Evolutionary conservation across 2,888 invertebrate genomes (phyloP).

Genomic region (Rambutsinella grinnellia): DNA sequence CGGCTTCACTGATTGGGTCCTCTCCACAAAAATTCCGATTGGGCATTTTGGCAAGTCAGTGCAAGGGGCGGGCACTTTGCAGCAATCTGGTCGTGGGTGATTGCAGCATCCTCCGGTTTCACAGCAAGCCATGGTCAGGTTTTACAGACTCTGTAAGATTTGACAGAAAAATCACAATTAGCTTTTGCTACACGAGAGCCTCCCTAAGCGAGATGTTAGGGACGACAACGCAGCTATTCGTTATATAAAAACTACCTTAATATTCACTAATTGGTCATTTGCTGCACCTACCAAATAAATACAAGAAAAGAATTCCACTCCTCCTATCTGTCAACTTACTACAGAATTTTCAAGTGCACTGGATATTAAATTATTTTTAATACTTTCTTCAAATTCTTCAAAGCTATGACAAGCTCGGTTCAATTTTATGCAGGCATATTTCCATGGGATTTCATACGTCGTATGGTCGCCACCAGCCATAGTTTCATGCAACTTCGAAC

Average conservation of each 20-base stretch:
- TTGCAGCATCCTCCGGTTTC: constrained; percentile 40
- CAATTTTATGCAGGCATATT: not conserved
- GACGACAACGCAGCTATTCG: no score
- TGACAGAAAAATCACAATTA: no score
- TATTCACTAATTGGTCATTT: no score
- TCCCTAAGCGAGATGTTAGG: no score
- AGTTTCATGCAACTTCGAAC: no score
- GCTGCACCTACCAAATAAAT: not conserved
- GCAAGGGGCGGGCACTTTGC: constrained; percentile 47
- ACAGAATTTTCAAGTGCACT: not conserved
- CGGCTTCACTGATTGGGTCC: constrained; percentile 43
- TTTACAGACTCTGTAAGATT: not conserved
- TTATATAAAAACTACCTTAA: no score
- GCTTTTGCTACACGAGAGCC: no score
- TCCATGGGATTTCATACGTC: not conserved
- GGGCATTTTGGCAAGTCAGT: constrained; percentile 48
- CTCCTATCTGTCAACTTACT: not conserved
- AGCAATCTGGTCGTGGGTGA: constrained; percentile 57
- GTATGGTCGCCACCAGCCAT: not conserved
- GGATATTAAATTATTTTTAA: not conserved
- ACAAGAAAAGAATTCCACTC: not conserved
- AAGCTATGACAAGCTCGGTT: not conserved
- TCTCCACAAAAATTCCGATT: constrained; percentile 49
- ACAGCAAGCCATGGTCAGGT: constrained; percentile 39
- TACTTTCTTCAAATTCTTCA: no score